Evolutionary conservation across 1,140 invertebrate genomes (phyloP), one percentile per base, ranked within the genome.

Genomic region (Apis cerana): DNA sequence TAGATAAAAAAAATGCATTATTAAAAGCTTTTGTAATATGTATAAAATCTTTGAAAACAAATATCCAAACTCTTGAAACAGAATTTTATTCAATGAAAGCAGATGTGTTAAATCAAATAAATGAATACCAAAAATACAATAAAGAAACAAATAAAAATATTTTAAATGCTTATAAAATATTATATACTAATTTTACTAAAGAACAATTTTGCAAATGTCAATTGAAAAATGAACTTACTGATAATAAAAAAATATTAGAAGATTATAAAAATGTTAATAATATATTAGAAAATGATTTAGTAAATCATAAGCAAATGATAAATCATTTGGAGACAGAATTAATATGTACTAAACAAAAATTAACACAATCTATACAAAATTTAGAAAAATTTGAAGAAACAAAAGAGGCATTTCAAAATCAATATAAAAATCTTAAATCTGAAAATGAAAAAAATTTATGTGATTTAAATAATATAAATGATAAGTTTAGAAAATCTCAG

Each of bases 251-350:
- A 8, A 70, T 84, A 65, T 81, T 89, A 33, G 59, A 62, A 64
- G 52, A 75, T 50, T 78, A 15, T 75, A 43, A 69, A 69, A 68
- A 15, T 21, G 43, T 65, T 48, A 83, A 77, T 27, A 15, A 13
- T 61, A 72, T 43, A 7, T 84, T 89, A 50, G 23, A 89, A 68
- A 64, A 84, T 65, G 70, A 86, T 62, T 62, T 89, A 62, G 52
- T 27, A 58, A 56, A 86, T 62, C 65, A 50, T 70, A 17, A 81
- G 12, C 33, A 82, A 62, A 68, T n/a, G 9, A 79, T 83, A 77
- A 58, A 1, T 33, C 12, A 23, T 76, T 86, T 89, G 19, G 61
- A 89, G 43, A 19, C 23, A 71, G 83, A 33, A 67, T 43, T 52
- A 68, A 79, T 13, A 52, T 54, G 13, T 67, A 52, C 77, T 17